Conservation (phyloP, 2,113 vertebrate species). For the Leptodactylus fuscus region DNA sequence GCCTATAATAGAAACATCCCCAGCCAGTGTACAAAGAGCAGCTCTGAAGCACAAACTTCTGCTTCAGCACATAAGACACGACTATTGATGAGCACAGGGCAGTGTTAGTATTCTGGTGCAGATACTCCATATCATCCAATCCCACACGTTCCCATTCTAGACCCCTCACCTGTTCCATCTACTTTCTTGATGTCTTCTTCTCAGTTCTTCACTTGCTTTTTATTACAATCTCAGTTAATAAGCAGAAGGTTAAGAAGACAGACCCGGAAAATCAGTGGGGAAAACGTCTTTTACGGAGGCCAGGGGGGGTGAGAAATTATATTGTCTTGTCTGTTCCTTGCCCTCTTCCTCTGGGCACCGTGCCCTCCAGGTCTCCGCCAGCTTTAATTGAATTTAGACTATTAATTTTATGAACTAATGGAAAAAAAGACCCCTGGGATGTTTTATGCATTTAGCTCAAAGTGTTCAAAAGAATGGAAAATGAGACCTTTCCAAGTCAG, state of each 20-base stretch:
- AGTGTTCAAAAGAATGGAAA: neutral
- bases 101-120: neutral
- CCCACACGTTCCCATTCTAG: neutral
- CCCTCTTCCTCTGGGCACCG: conserved; percentile 30
- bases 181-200: neutral
- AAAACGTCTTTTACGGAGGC: neutral
- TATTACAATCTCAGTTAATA: neutral
- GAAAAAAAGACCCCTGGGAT: conserved; percentile 39
- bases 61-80: neutral
- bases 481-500: neutral
- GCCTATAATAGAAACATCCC: neutral
- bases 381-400: conserved; percentile 56
- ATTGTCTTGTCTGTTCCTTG: conserved; percentile 23
- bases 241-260: neutral
- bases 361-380: conserved; percentile 37
- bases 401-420: conserved; percentile 56
- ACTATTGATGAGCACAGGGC: neutral
- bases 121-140: too few species aligned
- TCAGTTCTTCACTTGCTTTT: neutral
- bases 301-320: neutral
- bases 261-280: neutral
- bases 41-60: neutral
- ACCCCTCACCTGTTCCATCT: neutral
- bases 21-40: neutral
- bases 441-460: conserved; percentile 36